phyloP scores from a whole-genome alignment of 2,113 vertebrate species.

The Poeciliopsis prolifica region DNA sequence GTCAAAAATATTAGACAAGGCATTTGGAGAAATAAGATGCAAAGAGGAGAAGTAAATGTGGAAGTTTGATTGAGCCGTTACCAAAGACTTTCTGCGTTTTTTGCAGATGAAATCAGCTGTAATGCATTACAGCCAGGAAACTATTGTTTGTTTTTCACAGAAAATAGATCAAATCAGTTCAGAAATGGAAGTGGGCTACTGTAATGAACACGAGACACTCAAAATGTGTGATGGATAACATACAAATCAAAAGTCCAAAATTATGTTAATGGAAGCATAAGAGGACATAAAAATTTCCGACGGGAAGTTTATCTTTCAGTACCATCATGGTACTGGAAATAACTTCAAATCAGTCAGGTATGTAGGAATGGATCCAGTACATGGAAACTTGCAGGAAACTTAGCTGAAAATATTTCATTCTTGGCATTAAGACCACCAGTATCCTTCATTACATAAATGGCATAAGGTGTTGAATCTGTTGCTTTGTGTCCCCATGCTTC shows the following conservation, averaged over 20 bases:
- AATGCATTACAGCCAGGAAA: background rate
- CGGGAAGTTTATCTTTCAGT: slow-evolving; percentile 7
- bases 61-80: background rate
- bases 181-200: background rate
- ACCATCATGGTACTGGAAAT: background rate
- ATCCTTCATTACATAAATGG: background rate
- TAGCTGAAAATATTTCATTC: background rate
- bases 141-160: background rate
- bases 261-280: background rate
- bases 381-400: background rate
- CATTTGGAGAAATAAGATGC: background rate
- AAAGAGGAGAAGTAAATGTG: background rate
- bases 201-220: background rate
- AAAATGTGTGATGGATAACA: slow-evolving; percentile 17
- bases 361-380: background rate
- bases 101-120: background rate
- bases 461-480: background rate
- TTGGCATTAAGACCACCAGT: background rate
- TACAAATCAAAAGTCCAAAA: background rate
- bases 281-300: background rate
- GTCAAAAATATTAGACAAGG: too few species aligned
- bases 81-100: background rate
- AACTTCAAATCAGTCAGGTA: background rate
- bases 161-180: background rate
- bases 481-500: background rate